Base-by-base conservation (phyloP, 2,888 invertebrate species). In the Lycaena phlaeas region DNA sequence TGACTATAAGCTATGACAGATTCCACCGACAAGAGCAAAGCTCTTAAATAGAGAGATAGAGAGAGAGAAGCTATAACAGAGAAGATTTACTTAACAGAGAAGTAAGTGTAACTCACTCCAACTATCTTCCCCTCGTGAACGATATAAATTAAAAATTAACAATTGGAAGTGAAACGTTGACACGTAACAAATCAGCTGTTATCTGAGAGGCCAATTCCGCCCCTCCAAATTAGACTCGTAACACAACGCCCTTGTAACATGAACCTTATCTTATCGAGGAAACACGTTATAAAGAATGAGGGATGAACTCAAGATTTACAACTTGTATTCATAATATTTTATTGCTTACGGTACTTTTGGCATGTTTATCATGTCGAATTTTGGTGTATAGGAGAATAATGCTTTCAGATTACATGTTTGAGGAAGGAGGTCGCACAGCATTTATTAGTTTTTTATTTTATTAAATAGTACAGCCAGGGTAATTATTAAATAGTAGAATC, bases 251-350 rank as follows among this genome's bases (percentile, higher is more conserved):
- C 40, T 38, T 40, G 53, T 49, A 52, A 54, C 47, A 31, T 45
- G 47, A 54, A 45, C 47, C 50, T 49, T 52, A 49, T 54, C 54
- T 54, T 56, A 54, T 51, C 52, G 44, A 50, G 48, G 52, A 52
- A 52, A 51, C 46, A 42, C 43, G 36, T 18, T 45, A 45, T 48
- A 31, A 31, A 17, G 10, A 31, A 37, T 47, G 42, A 49, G 48
- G 51, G 52, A 50, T 43, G 48, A 41, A 41, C 27, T 45, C 45
- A 45, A 47, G 49, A 31, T 1, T 31, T 3, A 41, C 48, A 22
- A 22, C 22, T 5, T 5, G 17, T 18, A 46, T 31, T 26, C 29
- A 29, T 26, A 43, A 42, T 28, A 12, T 18, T 40, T 36, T 31
- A 46, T 47, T 46, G 51, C 48, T 50, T 48, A 31, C 40, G 31